phyloP scores from a whole-genome alignment of 2,797 vertebrate species.

The Pseudochirops cupreus region DNA sequence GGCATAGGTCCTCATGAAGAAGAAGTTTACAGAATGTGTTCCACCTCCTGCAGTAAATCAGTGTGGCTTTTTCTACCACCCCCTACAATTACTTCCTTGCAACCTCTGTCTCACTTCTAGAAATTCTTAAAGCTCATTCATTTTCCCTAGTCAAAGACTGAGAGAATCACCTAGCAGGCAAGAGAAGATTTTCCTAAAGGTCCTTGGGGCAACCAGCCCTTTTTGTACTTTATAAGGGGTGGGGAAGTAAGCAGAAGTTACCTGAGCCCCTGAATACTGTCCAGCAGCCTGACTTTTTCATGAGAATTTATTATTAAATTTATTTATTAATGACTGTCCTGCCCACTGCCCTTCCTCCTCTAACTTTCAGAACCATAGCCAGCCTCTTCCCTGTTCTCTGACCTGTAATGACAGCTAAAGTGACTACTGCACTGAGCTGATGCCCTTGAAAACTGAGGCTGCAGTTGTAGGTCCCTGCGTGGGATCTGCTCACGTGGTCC shows the following conservation, averaged over 20 bases:
- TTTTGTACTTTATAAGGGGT: constrained; percentile 51
- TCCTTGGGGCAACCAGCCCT: constrained; percentile 71
- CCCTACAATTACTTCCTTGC: constrained; percentile 1
- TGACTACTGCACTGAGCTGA: constrained; percentile 76
- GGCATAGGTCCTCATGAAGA: constrained; percentile 1
- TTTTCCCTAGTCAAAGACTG: constrained; percentile 40
- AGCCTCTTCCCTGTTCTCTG: constrained; percentile 64
- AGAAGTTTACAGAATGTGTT: constrained; percentile 34
- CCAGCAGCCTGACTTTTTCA: background rate
- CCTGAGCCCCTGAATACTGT: background rate
- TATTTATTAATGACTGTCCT: background rate
- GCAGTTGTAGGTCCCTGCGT: constrained; percentile 83
- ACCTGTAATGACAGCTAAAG: constrained; percentile 85
- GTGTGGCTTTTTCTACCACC: constrained; percentile 32
- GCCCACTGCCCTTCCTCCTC: background rate
- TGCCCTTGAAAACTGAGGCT: constrained; percentile 69
- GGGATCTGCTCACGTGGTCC: constrained; percentile 69
- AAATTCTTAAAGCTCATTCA: constrained; percentile 34
- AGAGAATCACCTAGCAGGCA: constrained; percentile 63
- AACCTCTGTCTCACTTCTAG: background rate
- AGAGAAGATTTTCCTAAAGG: constrained; percentile 67
- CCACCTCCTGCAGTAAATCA: constrained; percentile 40
- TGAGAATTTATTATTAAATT: background rate
- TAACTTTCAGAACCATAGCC: background rate
- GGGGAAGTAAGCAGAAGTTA: constrained; percentile 28